Conservation (phyloP, 2,888 invertebrate species). For the Peribatodes rhomboidaria region DNA sequence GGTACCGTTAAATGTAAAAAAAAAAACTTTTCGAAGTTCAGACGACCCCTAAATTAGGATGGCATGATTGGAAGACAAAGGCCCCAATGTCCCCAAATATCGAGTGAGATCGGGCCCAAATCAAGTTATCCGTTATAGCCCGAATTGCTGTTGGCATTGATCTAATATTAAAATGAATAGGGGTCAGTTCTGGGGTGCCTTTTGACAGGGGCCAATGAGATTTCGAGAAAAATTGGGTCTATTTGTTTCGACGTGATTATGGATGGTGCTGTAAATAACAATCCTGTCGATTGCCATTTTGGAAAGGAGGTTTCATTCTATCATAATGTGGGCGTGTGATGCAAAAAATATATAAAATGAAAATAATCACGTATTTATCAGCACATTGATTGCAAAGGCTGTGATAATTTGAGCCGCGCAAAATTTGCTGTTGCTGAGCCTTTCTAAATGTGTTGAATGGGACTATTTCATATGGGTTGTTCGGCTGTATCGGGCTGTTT, state of each 20-base stretch:
- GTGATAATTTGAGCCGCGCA: too few relatives aligned
- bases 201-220: slow-evolving; percentile 39
- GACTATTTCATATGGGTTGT: too few relatives aligned
- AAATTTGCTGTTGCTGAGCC: too few relatives aligned
- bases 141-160: slow-evolving; percentile 47
- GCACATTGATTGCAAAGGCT: too few relatives aligned
- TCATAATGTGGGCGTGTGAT: neutral
- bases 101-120: slow-evolving; percentile 44
- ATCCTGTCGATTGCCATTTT: slow-evolving; percentile 12
- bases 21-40: neutral
- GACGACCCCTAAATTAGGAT: slow-evolving; percentile 32
- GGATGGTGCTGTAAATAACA: slow-evolving; percentile 25
- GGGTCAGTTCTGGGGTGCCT: slow-evolving; percentile 39
- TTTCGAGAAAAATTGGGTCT: slow-evolving; percentile 30
- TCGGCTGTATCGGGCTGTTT: too few relatives aligned
- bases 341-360: too few relatives aligned
- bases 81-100: slow-evolving; percentile 39
- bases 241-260: slow-evolving; percentile 25
- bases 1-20: neutral
- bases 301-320: neutral
- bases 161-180: slow-evolving; percentile 49
- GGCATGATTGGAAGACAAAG: slow-evolving; percentile 46
- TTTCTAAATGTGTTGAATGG: too few relatives aligned
- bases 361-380: too few relatives aligned
- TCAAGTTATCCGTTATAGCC: slow-evolving; percentile 43